These are phyloP conservation scores for Kryptolebias marmoratus DNA, from an alignment of 2,113 vertebrate species.

Conservation along the genomic window DNA sequence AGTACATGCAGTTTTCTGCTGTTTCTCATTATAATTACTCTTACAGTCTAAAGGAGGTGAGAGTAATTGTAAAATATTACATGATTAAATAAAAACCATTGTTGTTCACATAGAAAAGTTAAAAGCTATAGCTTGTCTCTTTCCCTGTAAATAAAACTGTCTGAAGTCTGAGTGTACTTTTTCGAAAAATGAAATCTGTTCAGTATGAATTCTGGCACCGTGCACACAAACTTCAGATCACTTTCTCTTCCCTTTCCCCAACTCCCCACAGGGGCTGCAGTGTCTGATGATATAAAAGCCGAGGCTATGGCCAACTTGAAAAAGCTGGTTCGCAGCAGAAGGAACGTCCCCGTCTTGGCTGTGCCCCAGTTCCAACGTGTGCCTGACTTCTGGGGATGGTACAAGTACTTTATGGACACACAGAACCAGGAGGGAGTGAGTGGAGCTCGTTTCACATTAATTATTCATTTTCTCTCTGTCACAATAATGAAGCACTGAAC, in stretches of 20 bases:
- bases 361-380: slow-evolving; percentile 67
- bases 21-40: too few species aligned
- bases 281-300: slow-evolving; percentile 56
- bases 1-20: too few species aligned
- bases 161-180: neutral
- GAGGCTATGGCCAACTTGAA: slow-evolving; percentile 53
- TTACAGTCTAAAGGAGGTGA: too few species aligned
- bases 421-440: slow-evolving; percentile 85
- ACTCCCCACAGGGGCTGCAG: slow-evolving; percentile 27
- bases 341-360: slow-evolving; percentile 63
- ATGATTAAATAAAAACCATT: neutral
- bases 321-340: slow-evolving; percentile 72
- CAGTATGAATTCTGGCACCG: neutral
- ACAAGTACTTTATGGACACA: slow-evolving; percentile 79
- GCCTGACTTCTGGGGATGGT: slow-evolving; percentile 84
- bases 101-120: neutral
- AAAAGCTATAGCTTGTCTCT: neutral
- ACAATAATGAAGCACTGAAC: slow-evolving; percentile 5
- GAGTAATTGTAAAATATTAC: neutral
- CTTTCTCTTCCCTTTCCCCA: neutral
- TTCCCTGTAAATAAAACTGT: neutral
- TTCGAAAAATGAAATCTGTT: neutral
- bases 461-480: slow-evolving; percentile 29
- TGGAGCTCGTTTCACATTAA: slow-evolving; percentile 45
- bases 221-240: neutral